phyloP scores from a whole-genome alignment of 2,888 invertebrate genomes.

The Drosophila nr. perissopoda region DNA sequence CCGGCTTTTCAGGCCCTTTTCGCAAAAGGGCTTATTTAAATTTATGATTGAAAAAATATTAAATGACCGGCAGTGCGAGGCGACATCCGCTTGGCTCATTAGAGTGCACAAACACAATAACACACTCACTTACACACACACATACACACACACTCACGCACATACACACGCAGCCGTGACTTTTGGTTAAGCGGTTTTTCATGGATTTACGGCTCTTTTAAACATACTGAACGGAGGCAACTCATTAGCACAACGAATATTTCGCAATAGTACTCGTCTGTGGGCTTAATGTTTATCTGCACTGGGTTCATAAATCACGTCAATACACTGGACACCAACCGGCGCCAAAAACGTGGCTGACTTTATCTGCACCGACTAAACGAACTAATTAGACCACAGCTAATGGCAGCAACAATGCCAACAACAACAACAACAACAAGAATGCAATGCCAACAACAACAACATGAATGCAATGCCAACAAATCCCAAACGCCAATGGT shows the following conservation, averaged over 20 bases:
- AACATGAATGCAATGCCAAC: conserved; percentile 6
- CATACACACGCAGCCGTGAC: conserved; percentile 41
- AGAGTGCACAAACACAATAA: conserved; percentile 26
- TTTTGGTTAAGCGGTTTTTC: conserved; percentile 46
- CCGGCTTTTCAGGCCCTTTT: conserved; percentile 9
- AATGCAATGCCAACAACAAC: conserved; percentile 11
- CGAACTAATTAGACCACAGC: conserved; percentile 61
- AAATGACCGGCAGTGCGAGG: conserved; percentile 44
- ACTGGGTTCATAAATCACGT: conserved; percentile 47
- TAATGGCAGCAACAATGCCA: neutral
- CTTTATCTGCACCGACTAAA: conserved; percentile 31
- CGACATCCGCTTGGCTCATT: conserved; percentile 71
- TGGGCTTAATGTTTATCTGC: conserved; percentile 37
- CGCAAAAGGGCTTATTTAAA: conserved; percentile 64
- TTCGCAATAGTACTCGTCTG: conserved; percentile 50
- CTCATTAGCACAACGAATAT: conserved; percentile 53
- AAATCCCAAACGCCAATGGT: conserved; percentile 23
- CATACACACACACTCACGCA: conserved; percentile 8
- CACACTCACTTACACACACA: neutral
- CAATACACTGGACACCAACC: conserved; percentile 45
- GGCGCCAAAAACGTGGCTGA: conserved; percentile 38
- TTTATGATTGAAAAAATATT: conserved; percentile 75
- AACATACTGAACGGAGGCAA: conserved; percentile 26
- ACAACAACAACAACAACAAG: neutral
- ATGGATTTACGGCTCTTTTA: conserved; percentile 31